Evolutionary conservation across 2,797 vertebrate species (phyloP).

Genomic region (Synanceia verrucosa): DNA sequence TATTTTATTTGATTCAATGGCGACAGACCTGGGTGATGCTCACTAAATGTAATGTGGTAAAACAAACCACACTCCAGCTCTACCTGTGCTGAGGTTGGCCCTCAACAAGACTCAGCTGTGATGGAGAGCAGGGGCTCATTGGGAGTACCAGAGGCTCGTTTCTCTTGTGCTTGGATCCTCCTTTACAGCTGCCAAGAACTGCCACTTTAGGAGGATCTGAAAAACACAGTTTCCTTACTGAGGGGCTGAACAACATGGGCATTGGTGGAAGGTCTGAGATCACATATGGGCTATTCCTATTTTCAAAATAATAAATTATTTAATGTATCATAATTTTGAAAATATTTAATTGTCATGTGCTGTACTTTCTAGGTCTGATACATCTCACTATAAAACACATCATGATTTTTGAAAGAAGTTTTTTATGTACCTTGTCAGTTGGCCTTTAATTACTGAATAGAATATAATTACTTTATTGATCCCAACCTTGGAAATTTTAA

Average conservation of each 20-base stretch:
- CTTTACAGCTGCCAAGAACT: slow-evolving; percentile 75
- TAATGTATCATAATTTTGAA: background rate
- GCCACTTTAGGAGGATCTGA: slow-evolving; percentile 83
- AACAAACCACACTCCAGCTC: background rate
- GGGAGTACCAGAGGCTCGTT: slow-evolving; percentile 85
- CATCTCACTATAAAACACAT: background rate
- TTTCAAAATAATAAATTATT: background rate
- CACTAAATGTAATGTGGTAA: background rate
- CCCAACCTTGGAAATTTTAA: too few relatives aligned
- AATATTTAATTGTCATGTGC: background rate
- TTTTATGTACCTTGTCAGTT: too few relatives aligned
- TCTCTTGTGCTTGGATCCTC: slow-evolving; percentile 57
- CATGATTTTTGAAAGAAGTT: background rate
- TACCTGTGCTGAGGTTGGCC: slow-evolving; percentile 82
- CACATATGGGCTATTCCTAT: background rate
- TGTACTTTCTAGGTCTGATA: background rate
- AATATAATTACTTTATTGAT: too few relatives aligned
- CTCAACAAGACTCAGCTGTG: slow-evolving; percentile 79
- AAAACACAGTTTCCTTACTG: slow-evolving; percentile 9
- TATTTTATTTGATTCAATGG: background rate
- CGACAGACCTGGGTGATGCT: background rate
- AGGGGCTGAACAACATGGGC: background rate
- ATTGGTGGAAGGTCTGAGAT: background rate
- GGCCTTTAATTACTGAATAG: too few relatives aligned
- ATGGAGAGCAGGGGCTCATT: slow-evolving; percentile 83